A percentile compares a stretch with the other conserved stretches of the same genome.
These are phyloP conservation scores for Galleria mellonella DNA, from an alignment of 1,140 invertebrate species.

Conservation along the genomic window DNA sequence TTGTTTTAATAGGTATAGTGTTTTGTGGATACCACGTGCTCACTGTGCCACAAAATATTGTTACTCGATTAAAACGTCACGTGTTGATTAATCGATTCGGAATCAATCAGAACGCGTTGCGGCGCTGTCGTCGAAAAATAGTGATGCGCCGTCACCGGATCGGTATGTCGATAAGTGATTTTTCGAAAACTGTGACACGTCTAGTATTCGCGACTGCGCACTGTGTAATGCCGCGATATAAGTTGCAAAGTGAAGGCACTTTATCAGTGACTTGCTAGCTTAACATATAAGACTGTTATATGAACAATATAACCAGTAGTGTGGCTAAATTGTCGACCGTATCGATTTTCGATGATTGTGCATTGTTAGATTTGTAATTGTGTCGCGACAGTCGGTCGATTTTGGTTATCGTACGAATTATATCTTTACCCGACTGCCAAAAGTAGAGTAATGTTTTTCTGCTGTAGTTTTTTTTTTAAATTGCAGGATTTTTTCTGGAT, in stretches of 20 bases:
- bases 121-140: constrained; percentile 8
- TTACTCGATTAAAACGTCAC: constrained; percentile 10
- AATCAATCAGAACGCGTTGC: constrained; percentile 18
- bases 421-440: no score
- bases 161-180: constrained; percentile 23
- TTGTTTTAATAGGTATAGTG: constrained; percentile 11
- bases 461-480: no score
- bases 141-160: no score
- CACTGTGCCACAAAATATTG: constrained; percentile 17
- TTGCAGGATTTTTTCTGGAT: no score
- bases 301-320: constrained; percentile 23
- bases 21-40: constrained; percentile 12
- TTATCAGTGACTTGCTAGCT: constrained; percentile 33
- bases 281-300: constrained; percentile 22
- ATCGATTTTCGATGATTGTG: constrained; percentile 18
- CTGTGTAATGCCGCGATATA: constrained; percentile 21
- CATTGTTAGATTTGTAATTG: background rate
- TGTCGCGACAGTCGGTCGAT: no score
- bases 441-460: no score
- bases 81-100: constrained; percentile 2
- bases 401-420: no score
- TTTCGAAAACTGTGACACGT: constrained; percentile 11
- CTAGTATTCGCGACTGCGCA: constrained; percentile 24
- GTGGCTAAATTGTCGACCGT: constrained; percentile 6
- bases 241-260: constrained; percentile 15